phyloP scores from a whole-genome alignment of 2,888 invertebrate species.

The Nesidiocoris tenuis region DNA sequence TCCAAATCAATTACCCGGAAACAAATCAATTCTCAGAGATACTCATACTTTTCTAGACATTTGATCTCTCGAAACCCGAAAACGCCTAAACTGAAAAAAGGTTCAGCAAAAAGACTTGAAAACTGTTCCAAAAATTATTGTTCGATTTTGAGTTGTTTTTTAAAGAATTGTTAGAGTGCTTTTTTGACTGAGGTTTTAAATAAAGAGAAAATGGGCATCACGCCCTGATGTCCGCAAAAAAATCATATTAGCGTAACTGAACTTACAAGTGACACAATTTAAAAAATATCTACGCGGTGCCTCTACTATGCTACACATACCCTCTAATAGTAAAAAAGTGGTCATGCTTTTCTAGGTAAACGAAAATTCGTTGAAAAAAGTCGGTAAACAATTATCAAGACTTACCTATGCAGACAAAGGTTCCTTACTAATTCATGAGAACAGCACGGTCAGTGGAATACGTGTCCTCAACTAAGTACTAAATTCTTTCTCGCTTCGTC shows the following conservation, averaged over 20 bases:
- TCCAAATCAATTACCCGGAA: no score
- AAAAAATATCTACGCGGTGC: constrained; percentile 35
- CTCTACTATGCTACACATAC: constrained; percentile 45
- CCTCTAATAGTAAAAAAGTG: constrained; percentile 38
- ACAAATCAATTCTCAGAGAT: no score
- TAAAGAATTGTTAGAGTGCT: no score
- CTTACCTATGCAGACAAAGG: constrained; percentile 42
- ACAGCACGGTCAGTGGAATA: constrained; percentile 34
- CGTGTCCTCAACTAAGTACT: constrained; percentile 31
- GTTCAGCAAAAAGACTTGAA: no score
- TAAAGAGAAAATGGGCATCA: no score
- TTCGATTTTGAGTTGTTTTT: no score
- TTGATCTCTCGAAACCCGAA: no score
- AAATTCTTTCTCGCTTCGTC: background rate
- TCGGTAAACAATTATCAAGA: constrained; percentile 21
- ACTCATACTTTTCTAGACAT: no score
- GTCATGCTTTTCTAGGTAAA: constrained; percentile 43
- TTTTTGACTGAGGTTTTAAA: no score
- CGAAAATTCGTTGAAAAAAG: constrained; percentile 25
- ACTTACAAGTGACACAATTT: background rate
- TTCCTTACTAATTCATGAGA: constrained; percentile 40
- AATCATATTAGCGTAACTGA: no score
- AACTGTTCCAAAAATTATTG: no score
- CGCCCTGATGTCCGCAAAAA: background rate
- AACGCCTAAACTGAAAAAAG: no score